Percentiles rank a stretch among this genome's conserved stretches.
Conservation (phyloP, 2,888 invertebrate genomes). For the Mythimna ferrago region DNA sequence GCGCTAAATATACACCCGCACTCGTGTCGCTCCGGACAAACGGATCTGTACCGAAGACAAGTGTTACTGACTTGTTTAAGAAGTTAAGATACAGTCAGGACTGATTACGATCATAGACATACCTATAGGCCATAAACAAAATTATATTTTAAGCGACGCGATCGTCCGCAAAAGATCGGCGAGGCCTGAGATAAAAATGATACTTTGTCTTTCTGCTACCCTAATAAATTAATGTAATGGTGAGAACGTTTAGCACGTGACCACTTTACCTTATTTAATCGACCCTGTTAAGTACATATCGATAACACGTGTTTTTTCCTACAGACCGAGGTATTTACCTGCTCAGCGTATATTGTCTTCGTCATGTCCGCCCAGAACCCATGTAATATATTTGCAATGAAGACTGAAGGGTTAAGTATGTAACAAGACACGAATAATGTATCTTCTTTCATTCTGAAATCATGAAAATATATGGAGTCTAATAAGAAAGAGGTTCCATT, state of each 20-base stretch:
- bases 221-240: conserved; percentile 54
- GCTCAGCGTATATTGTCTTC: not conserved
- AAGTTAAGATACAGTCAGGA: conserved; percentile 4
- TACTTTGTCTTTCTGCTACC: conserved; percentile 42
- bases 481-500: conserved; percentile 43
- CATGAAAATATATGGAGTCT: conserved; percentile 33
- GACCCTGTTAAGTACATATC: conserved; percentile 37
- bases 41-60: conserved; percentile 11
- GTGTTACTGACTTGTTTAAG: conserved; percentile 1
- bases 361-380: not conserved
- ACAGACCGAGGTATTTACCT: conserved; percentile 9
- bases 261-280: conserved; percentile 34
- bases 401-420: not conserved
- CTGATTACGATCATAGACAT: not conserved
- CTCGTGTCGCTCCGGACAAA: conserved; percentile 21
- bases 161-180: conserved; percentile 12
- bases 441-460: conserved; percentile 24
- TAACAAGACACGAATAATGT: conserved; percentile 6
- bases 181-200: conserved; percentile 30
- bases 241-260: conserved; percentile 51
- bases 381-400: conserved; percentile 19
- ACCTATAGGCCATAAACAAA: not conserved
- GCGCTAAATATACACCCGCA: conserved; percentile 32
- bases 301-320: conserved; percentile 30
- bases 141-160: conserved; percentile 13